A percentile compares a stretch with the other conserved stretches of the same genome.
Evolutionary conservation across 2,888 invertebrate species (phyloP).

Genomic region (Spodoptera picta): DNA sequence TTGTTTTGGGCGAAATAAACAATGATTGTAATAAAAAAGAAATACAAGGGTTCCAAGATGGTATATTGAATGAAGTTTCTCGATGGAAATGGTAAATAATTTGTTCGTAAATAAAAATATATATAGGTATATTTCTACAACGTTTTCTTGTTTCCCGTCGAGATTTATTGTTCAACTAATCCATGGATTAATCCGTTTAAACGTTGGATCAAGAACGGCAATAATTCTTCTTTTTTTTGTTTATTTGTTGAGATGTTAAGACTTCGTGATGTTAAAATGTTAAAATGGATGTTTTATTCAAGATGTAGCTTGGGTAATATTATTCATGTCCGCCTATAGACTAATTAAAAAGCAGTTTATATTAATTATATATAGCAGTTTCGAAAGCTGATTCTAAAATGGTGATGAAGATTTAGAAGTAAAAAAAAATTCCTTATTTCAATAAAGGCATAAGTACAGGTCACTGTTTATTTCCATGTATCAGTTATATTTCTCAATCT

Average conservation of each 20-base stretch:
- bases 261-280: slow-evolving; percentile 6
- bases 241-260: slow-evolving; percentile 22
- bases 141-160: slow-evolving; percentile 13
- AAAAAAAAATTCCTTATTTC: too few relatives aligned
- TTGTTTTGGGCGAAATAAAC: slow-evolving; percentile 5
- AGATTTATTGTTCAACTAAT: slow-evolving; percentile 47
- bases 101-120: slow-evolving; percentile 26
- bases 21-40: slow-evolving; percentile 21
- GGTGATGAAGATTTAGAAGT: too few relatives aligned
- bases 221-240: slow-evolving; percentile 31
- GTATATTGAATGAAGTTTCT: slow-evolving; percentile 6
- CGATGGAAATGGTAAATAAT: slow-evolving; percentile 20
- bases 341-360: too few relatives aligned
- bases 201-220: slow-evolving; percentile 22
- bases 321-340: too few relatives aligned
- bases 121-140: slow-evolving; percentile 15
- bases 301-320: slow-evolving; percentile 19
- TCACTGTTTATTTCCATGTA: too few relatives aligned
- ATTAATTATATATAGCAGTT: too few relatives aligned
- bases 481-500: too few relatives aligned
- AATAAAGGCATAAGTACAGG: too few relatives aligned
- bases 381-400: too few relatives aligned
- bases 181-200: slow-evolving; percentile 50
- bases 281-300: slow-evolving; percentile 17
- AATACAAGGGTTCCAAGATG: slow-evolving; percentile 18